A percentile compares a stretch with the other conserved stretches of the same genome.
Evolutionary conservation across 2,113 vertebrate genomes (phyloP).

Genomic region (Calidris pygmaea): DNA sequence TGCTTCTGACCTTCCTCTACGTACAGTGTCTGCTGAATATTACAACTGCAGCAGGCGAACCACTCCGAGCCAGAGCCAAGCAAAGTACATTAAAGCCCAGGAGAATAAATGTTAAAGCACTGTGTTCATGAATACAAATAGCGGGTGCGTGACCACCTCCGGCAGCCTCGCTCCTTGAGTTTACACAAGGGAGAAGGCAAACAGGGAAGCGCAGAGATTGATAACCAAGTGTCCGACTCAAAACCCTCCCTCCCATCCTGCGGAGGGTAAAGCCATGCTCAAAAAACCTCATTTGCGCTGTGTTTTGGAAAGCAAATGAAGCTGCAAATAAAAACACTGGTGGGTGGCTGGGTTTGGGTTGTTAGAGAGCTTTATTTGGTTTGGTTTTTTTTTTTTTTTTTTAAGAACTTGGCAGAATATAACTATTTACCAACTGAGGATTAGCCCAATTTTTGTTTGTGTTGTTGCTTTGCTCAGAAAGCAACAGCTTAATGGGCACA

Average conservation of each 20-base stretch:
- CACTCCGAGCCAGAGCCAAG: conserved; percentile 1
- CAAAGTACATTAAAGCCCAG: conserved; percentile 51
- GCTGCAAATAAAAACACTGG: background rate
- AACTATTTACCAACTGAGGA: background rate
- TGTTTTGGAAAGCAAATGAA: background rate
- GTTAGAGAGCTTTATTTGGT: background rate
- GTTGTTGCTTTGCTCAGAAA: conserved; percentile 17
- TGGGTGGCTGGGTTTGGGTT: background rate
- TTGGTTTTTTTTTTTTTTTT: background rate
- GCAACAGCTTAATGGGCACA: conserved; percentile 42
- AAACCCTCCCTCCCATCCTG: background rate
- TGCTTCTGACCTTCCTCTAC: conserved; percentile 56
- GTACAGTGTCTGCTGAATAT: conserved; percentile 43
- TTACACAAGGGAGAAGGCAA: conserved; percentile 38
- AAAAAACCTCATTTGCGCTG: background rate
- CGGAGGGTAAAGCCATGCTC: background rate
- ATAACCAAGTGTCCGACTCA: background rate
- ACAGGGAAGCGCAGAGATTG: background rate
- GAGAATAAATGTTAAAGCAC: conserved; percentile 48
- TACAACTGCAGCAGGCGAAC: conserved; percentile 10
- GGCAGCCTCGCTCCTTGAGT: background rate
- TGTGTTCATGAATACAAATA: conserved; percentile 40
- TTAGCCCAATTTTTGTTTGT: conserved; percentile 1
- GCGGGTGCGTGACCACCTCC: background rate
- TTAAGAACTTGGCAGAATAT: background rate